Evolutionary conservation across 2,113 vertebrate genomes (phyloP).

Genomic region (Elaphurus davidianus): DNA sequence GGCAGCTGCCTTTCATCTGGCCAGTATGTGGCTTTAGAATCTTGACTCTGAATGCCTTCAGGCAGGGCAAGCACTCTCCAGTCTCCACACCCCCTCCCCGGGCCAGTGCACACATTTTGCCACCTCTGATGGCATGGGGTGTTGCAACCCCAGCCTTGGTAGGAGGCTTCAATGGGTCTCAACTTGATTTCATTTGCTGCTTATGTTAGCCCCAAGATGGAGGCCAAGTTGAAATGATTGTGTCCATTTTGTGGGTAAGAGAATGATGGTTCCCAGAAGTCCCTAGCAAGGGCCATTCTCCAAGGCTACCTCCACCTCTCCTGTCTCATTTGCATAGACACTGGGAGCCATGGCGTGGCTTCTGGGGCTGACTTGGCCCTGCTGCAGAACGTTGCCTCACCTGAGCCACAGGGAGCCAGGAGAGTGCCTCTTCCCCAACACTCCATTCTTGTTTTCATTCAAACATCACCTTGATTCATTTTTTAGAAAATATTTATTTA

Average conservation of each 20-base stretch:
- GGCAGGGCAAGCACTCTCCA: background rate
- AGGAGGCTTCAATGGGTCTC: background rate
- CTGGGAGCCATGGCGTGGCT: background rate
- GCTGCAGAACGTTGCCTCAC: background rate
- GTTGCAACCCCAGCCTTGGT: background rate
- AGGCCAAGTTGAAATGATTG: background rate
- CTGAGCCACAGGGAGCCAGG: background rate
- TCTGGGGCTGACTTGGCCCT: background rate
- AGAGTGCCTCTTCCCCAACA: background rate
- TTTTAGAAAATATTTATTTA: background rate
- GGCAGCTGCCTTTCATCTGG: background rate
- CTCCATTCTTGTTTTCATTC: slow-evolving; percentile 47
- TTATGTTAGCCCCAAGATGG: background rate
- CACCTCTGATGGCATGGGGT: background rate
- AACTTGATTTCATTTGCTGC: background rate
- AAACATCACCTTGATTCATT: slow-evolving; percentile 41
- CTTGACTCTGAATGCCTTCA: background rate
- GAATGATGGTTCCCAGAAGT: background rate
- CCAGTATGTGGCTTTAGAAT: background rate
- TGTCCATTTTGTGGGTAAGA: background rate
- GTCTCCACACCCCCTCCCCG: background rate
- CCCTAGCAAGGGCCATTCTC: background rate
- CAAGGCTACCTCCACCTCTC: background rate
- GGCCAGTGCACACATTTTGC: background rate
- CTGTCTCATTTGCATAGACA: slow-evolving; percentile 49